Evolutionary conservation across 2,888 invertebrate species (phyloP).

Genomic region (Amphipoea oculea): DNA sequence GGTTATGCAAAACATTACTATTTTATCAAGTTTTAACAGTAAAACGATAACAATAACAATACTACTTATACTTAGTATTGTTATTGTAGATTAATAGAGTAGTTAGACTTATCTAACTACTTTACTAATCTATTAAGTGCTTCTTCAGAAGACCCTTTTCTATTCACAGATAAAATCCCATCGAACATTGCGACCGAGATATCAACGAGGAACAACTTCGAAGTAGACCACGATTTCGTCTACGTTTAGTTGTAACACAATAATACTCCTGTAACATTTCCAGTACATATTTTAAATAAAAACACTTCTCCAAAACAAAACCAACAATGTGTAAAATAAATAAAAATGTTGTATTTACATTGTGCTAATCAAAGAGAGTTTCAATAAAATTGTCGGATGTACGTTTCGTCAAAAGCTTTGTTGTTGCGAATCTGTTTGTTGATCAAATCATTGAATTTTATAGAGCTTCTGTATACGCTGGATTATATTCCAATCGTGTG

Average conservation of each 20-base stretch:
- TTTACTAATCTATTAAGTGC: too few species aligned
- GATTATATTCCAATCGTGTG: constrained; percentile 25
- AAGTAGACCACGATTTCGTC: constrained; percentile 85
- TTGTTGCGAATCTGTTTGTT: constrained; percentile 25
- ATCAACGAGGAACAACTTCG: constrained; percentile 92
- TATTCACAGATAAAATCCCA: constrained; percentile 94
- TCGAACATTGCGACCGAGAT: constrained; percentile 95
- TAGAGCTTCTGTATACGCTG: constrained; percentile 11
- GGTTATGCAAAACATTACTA: too few species aligned
- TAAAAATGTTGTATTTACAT: constrained; percentile 11
- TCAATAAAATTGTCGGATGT: constrained; percentile 4
- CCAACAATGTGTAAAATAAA: background rate
- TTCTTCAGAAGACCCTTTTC: constrained; percentile 18
- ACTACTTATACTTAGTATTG: too few species aligned
- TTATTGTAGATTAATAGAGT: too few species aligned
- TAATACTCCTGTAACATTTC: constrained; percentile 39
- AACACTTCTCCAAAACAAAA: background rate
- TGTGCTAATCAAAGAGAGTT: constrained; percentile 23
- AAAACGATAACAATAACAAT: too few species aligned
- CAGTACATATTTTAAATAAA: background rate
- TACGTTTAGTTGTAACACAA: constrained; percentile 74
- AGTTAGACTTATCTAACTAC: too few species aligned
- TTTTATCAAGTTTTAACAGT: too few species aligned
- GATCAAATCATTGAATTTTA: constrained; percentile 24
- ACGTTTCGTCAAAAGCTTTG: constrained; percentile 17